Evolutionary conservation across 1,140 invertebrate species (phyloP), one percentile per base, ranked within the genome.

Genomic region (Drosophila mojavensis): DNA sequence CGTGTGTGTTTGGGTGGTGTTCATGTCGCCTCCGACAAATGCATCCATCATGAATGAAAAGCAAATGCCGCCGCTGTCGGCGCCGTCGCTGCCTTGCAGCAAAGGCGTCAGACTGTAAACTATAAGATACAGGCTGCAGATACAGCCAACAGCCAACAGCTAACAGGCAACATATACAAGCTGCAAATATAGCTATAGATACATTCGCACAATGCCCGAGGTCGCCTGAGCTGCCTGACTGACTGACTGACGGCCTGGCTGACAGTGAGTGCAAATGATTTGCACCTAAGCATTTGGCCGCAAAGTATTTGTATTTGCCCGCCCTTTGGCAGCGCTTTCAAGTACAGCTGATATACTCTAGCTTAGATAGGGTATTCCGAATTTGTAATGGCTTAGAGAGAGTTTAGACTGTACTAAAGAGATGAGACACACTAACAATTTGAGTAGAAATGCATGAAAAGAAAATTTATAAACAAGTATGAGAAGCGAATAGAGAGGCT

Each of bases 21-120:
- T 4, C 15, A 41, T 64, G 64, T 70, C 56, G 59, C 20, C 61
- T 41, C 11, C 53, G 43, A 48, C 67, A 71, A 39, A 61, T 53
- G 56, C 80, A 84, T 78, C 65, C 80, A 88, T 88, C 81, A 88
- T 78, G 80, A 88, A 84, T 88, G 80, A 88, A 79, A 78, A 53
- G 62, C 67, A 55, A 56, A 39, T 13, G 36, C 36, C 50, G 59
- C 15, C 62, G 36, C 36, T 47, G 59, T 11, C 62, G 58, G 20
- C 55, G 17, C 30, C 58, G 17, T 24, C 58, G n/a, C 15, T 41
- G 43, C 33, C 41, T 60, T 41, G 50, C 36, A 26, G 5, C 51
- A 63, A 61, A 84, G 85, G 88, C 81, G 88, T 88, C 83, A 80
- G 88, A 91, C 83, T 91, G 88, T 91, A 73, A 90, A 91, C 70